Evolutionary conservation across 2,888 invertebrate species (phyloP).

Genomic region (Tachina lurida): DNA sequence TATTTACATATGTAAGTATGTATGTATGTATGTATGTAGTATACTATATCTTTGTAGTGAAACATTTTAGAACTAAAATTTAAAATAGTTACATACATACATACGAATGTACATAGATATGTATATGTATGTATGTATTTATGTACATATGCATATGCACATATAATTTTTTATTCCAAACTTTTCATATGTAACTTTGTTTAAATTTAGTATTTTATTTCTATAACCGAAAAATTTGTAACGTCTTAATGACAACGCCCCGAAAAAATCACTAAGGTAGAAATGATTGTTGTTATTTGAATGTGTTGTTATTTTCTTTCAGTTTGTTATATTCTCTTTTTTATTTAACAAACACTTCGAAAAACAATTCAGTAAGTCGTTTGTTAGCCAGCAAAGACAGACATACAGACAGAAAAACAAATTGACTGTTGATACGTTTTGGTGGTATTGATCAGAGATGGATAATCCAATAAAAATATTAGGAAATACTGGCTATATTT

Average conservation of each 20-base stretch:
- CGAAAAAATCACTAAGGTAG: slow-evolving; percentile 64
- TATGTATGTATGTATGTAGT: background rate
- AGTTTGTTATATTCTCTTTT: slow-evolving; percentile 59
- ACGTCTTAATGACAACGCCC: slow-evolving; percentile 70
- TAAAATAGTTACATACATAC: background rate
- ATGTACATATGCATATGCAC: background rate
- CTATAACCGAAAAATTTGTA: slow-evolving; percentile 36
- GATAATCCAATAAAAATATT: background rate
- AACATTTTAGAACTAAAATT: too few species aligned
- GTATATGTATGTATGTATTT: too few species aligned
- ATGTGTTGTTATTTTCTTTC: slow-evolving; percentile 46
- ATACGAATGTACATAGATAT: too few species aligned
- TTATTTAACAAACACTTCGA: slow-evolving; percentile 57
- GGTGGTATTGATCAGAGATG: slow-evolving; percentile 40
- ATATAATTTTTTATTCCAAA: background rate
- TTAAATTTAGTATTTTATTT: slow-evolving; percentile 29
- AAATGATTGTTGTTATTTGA: slow-evolving; percentile 59
- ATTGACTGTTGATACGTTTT: slow-evolving; percentile 37
- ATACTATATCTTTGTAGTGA: too few species aligned
- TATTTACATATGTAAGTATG: slow-evolving; percentile 21
- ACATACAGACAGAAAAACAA: slow-evolving; percentile 23
- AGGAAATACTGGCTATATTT: background rate
- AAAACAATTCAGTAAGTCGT: slow-evolving; percentile 40
- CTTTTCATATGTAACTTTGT: slow-evolving; percentile 23
- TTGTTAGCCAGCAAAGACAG: slow-evolving; percentile 49